Evolutionary conservation across 2,888 invertebrate species (phyloP), one percentile per base, ranked within the genome.

Genomic region (Apamea crenata): DNA sequence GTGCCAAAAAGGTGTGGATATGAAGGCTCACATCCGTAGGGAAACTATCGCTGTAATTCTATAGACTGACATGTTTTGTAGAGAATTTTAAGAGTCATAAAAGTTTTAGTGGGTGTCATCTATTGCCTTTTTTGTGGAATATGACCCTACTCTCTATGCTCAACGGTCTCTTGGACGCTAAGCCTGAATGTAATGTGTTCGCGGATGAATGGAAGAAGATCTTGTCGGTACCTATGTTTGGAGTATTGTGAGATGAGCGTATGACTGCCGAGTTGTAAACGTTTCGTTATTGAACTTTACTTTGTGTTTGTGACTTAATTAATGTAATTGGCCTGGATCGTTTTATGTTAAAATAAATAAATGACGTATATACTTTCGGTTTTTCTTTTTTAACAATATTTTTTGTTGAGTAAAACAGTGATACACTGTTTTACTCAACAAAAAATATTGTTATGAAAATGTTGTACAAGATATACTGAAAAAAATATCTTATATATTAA

Each of bases 1-100:
- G 79, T 81, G 29, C 83, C 81, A 79, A 89, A 88, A 87, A 88
- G 86, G 87, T 89, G 78, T 77, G 77, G 40, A 83, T 82, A 65
- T 36, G 59, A 32, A 72, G 70, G n/a, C 61, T 32, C 69, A 44
- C 63, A 77, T 83, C 78, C 83, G 76, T 47, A 67, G 70, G 80
- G 82, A 81, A 83, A 89, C 83, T 81, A 83, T 83, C 76, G 71
- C 61, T 74, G 70, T 82, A 80, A 83, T 75, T 61, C 75, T 72
- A 70, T 40, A 44, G 29, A 66, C 59, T 77, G 66, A 25, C 79
- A 40, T 83, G 79, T 83, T 83, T 83, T 79, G 63, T 85, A 77
- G 56, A 87, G 77, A 77, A 85, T 76, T 70, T 73, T 72, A 66
- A 66, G 74, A 76, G 71, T 74, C 66, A 77, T 87, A 80, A 74